Base-by-base conservation (phyloP, 53 echinoderm and acorn worm species). In the Zoroaster sp. region DNA sequence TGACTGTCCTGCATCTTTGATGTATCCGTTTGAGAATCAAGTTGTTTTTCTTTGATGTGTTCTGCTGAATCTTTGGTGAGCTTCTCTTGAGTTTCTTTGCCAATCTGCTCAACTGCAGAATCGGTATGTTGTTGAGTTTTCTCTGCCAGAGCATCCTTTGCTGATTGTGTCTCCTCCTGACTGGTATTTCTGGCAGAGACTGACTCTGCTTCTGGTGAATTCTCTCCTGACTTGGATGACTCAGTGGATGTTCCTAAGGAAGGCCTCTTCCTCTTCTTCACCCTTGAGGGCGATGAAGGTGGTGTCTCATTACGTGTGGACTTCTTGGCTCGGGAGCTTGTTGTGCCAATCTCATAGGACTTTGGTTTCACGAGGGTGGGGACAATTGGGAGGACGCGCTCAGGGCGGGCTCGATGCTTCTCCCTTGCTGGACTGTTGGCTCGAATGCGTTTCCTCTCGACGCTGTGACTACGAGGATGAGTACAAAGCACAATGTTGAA, bases 391-490 rank as follows among this genome's bases (percentile, higher is more conserved):
- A 77, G 38, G 35, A 88, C 71, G 10, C 88, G 72, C 7, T 92
- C 92, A 21, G 88, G 17, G 15, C 86, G 54, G 21, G 91, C 76
- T 69, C 94, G 82, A 47, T 87, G 90, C 40, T 93, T 93, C 49
- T 93, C 90, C 79, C 94, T 91, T 0, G 94, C 94, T n/a, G 94
- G 77, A 35, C 88, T 76, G 89, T 89, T 94, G 31, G 88, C 85
- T 49, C 85, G 55, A 4, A 76, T 78, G 23, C 66, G 69, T 9
- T 80, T 87, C 33, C 94, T 88, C 68, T 94, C 94, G 10, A 70
- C 43, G 35, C 94, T 91, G 35, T 91, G 94, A 40, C 94, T 94
- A 10, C 94, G 80, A 1, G 87, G 53, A 23, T 88, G 65, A 69
- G 89, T 69, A 17, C 77, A 76, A 15, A 91, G 71, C 28, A 54